Conservation (phyloP, 2,113 vertebrate species). For the Halcyon senegalensis region DNA sequence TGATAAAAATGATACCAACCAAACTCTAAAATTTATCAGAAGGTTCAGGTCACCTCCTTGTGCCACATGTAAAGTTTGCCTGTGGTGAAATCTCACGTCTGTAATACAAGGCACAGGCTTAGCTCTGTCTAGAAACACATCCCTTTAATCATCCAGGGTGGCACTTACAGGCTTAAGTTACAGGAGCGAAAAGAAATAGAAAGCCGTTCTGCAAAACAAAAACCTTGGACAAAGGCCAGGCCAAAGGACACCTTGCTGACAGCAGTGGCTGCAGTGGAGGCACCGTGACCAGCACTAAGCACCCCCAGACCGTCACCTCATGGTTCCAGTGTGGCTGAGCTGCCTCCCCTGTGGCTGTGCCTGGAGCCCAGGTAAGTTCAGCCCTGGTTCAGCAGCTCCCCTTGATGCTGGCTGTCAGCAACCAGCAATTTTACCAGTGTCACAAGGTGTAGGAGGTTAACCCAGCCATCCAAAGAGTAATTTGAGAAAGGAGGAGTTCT, state of each 20-base stretch:
- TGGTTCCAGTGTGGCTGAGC: not conserved
- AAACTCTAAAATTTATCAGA: not conserved
- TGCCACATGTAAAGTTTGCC: not conserved
- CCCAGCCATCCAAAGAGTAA: rapidly evolving
- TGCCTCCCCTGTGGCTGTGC: not conserved
- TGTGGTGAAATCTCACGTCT: not conserved
- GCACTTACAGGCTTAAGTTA: not conserved
- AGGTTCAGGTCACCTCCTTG: not conserved
- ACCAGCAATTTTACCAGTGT: not conserved
- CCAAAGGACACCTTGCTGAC: not conserved
- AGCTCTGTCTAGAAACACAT: not conserved
- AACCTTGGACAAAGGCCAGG: not conserved
- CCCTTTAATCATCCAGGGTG: not conserved
- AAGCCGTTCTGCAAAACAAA: not conserved
- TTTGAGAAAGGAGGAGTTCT: not conserved
- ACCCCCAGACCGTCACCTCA: rapidly evolving
- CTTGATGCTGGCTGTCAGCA: not conserved
- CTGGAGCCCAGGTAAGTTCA: not conserved
- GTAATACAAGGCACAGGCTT: not conserved
- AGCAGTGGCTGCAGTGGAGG: rapidly evolving
- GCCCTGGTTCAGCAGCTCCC: not conserved
- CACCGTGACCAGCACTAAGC: not conserved
- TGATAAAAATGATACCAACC: not conserved
- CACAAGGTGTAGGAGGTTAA: not conserved
- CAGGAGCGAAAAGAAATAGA: not conserved